Conservation (phyloP, 2,113 vertebrate species). For the Ploceus nigricollis region DNA sequence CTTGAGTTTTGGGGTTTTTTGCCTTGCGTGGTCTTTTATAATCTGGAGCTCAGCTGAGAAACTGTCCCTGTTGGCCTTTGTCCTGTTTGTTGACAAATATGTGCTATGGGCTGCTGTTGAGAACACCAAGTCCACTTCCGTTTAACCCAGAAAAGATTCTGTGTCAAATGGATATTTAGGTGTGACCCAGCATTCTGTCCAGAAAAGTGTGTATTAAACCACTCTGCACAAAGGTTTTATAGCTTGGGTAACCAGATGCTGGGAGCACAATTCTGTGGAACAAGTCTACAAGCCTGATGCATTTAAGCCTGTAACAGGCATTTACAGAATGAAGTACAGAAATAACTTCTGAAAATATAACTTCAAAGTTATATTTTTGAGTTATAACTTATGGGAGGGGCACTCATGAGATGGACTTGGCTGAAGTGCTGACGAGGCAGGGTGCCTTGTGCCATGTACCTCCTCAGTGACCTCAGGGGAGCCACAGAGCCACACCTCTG, state of each 20-base stretch:
- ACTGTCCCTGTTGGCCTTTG: neutral
- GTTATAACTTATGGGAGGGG: neutral
- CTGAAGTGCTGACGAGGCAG: neutral
- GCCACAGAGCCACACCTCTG: neutral
- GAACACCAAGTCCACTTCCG: neutral
- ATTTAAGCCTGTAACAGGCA: neutral
- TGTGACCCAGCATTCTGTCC: neutral
- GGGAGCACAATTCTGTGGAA: neutral
- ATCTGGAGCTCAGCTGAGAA: neutral
- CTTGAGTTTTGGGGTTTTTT: neutral
- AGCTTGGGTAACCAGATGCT: neutral
- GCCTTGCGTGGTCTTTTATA: neutral
- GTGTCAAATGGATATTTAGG: neutral
- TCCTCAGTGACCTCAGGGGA: neutral
- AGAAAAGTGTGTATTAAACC: neutral
- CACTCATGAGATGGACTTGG: neutral
- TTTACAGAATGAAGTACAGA: neutral
- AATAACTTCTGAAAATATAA: neutral
- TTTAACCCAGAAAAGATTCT: neutral
- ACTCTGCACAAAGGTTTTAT: neutral
- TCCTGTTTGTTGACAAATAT: neutral
- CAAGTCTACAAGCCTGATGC: neutral
- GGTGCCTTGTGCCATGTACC: fast-evolving
- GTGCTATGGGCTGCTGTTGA: neutral
- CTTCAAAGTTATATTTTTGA: neutral